phyloP scores from a whole-genome alignment of 92 coral and sea anemone species.

The Porites rus region DNA sequence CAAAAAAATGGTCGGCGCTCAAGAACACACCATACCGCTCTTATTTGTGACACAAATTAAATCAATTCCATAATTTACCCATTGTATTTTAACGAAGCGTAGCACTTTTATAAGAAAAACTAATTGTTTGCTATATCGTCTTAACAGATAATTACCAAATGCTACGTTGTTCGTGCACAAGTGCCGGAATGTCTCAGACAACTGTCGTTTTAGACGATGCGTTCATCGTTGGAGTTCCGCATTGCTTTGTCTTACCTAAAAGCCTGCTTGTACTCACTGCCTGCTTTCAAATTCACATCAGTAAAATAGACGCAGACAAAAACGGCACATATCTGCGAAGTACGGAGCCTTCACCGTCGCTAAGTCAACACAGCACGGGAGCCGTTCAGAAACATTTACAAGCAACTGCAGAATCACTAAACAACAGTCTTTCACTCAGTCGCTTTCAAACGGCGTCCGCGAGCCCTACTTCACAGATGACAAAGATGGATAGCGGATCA shows the following conservation, averaged over 20 bases:
- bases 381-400: neutral
- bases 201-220: neutral
- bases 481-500: neutral
- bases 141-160: slow-evolving; percentile 15
- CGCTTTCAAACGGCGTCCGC: neutral
- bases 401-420: neutral
- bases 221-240: neutral
- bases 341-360: slow-evolving; percentile 6
- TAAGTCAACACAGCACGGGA: neutral
- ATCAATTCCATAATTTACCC: neutral
- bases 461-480: neutral
- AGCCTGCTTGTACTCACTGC: neutral
- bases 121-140: neutral
- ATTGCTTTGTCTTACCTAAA: neutral
- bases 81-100: slow-evolving; percentile 2
- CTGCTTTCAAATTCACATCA: neutral
- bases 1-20: no score
- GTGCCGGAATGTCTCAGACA: slow-evolving; percentile 13
- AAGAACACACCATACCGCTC: no score
- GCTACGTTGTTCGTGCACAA: neutral
- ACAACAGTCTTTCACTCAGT: neutral
- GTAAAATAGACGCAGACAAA: neutral
- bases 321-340: neutral
- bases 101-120: neutral
- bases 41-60: no score